These are phyloP conservation scores for Choreutis nemorana DNA, from an alignment of 2,888 invertebrate species.

Conservation along the genomic window DNA sequence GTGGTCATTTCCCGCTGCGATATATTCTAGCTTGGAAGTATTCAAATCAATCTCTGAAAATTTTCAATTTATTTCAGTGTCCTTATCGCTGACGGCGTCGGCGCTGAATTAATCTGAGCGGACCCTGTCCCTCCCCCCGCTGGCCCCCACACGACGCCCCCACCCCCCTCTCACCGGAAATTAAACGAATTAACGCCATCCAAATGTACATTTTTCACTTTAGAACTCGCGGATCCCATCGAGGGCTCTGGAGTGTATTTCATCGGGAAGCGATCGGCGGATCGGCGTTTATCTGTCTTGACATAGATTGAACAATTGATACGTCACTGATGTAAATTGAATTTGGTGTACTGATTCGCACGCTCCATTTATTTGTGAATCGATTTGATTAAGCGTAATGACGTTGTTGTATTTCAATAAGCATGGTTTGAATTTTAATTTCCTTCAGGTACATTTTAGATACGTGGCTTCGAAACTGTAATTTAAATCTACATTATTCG, in stretches of 20 bases:
- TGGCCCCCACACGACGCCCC: constrained; percentile 17
- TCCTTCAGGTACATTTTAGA: not conserved
- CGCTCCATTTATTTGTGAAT: constrained; percentile 53
- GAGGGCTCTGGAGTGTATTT: constrained; percentile 59
- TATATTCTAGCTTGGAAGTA: constrained; percentile 57
- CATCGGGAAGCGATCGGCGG: constrained; percentile 49
- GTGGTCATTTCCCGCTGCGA: constrained; percentile 41
- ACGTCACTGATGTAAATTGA: constrained; percentile 63
- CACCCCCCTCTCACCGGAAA: constrained; percentile 57
- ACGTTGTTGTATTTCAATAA: constrained; percentile 33
- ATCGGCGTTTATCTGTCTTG: constrained; percentile 62
- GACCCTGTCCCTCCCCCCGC: constrained; percentile 22
- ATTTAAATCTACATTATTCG: too few relatives aligned
- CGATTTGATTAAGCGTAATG: constrained; percentile 48
- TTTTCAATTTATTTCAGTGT: constrained; percentile 68
- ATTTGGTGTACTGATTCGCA: constrained; percentile 55
- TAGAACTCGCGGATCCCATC: constrained; percentile 57
- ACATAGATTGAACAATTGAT: constrained; percentile 62
- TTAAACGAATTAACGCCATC: constrained; percentile 69
- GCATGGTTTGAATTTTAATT: not conserved
- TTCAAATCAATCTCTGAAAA: constrained; percentile 67
- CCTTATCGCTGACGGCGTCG: constrained; percentile 62
- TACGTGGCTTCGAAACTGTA: not conserved
- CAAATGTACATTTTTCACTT: constrained; percentile 68
- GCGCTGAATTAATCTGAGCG: constrained; percentile 64